A percentile compares a stretch with the other conserved stretches of the same genome.
These are phyloP conservation scores for Hipposideros larvatus DNA, from an alignment of 2,797 vertebrate genomes.

Conservation along the genomic window DNA sequence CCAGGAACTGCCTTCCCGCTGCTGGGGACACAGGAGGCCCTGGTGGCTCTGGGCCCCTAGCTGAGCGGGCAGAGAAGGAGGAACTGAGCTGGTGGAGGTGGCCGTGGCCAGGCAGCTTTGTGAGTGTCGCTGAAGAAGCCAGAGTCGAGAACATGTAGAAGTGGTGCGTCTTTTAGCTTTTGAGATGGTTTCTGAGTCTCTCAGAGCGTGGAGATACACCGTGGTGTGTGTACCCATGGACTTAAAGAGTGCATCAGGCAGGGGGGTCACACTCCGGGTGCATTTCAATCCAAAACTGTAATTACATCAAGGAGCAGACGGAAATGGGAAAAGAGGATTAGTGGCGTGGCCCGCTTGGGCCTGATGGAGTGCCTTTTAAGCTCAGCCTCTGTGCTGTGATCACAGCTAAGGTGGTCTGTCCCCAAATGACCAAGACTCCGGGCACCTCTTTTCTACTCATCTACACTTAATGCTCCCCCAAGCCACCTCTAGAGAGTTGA, in stretches of 20 bases:
- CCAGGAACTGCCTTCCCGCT: not conserved
- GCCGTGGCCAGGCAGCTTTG: conserved; percentile 12
- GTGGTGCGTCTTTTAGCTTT: conserved; percentile 49
- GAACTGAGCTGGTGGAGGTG: not conserved
- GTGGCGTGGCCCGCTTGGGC: not conserved
- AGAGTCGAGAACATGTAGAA: conserved; percentile 20
- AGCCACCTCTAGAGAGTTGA: not conserved
- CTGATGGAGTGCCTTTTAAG: not conserved
- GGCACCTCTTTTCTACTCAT: not conserved
- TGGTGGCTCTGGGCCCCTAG: not conserved
- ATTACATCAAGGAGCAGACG: conserved; percentile 87
- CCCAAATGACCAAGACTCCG: not conserved
- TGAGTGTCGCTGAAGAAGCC: conserved; percentile 74
- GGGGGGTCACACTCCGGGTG: conserved; percentile 82
- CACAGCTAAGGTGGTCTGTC: not conserved
- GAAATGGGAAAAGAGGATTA: conserved; percentile 88
- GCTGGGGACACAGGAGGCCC: not conserved
- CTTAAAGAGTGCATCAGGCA: conserved; percentile 85
- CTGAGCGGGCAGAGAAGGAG: not conserved
- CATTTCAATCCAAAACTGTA: conserved; percentile 88
- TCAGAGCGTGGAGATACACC: conserved; percentile 66
- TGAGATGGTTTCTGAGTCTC: conserved; percentile 82
- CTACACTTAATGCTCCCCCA: not conserved
- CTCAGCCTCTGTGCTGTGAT: not conserved
- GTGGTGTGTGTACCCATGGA: conserved; percentile 84